phyloP scores from a whole-genome alignment of 2,888 invertebrate genomes.

The Pseudococcus longispinus region DNA sequence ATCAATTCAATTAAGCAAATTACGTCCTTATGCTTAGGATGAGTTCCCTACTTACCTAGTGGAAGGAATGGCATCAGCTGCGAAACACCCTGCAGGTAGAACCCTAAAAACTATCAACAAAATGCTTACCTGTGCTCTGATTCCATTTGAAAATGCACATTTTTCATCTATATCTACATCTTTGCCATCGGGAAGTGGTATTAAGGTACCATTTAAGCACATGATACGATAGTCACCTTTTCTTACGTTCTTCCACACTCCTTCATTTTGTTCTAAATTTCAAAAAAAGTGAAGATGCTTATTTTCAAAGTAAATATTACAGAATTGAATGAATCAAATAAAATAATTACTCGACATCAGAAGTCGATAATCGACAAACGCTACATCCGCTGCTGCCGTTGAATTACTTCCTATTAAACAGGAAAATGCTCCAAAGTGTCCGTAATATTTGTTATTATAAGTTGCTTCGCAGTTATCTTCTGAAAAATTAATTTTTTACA shows the following conservation, averaged over 20 bases:
- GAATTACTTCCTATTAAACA: conserved; percentile 66
- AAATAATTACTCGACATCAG: conserved; percentile 20
- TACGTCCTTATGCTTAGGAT: too few species aligned
- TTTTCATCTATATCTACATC: background rate
- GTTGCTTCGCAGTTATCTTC: conserved; percentile 44
- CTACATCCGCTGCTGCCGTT: conserved; percentile 66
- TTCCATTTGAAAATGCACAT: conserved; percentile 33
- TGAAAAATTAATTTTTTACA: background rate
- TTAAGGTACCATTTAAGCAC: background rate
- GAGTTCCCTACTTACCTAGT: too few species aligned
- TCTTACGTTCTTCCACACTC: background rate
- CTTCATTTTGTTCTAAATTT: conserved; percentile 19
- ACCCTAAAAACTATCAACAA: too few species aligned
- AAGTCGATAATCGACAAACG: conserved; percentile 66
- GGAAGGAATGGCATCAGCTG: too few species aligned
- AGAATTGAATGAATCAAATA: background rate
- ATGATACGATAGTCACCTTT: conserved; percentile 36
- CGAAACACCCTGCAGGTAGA: too few species aligned
- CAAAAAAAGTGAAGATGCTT: background rate
- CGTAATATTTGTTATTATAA: conserved; percentile 43
- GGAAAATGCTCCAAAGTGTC: conserved; percentile 68
- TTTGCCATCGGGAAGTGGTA: background rate
- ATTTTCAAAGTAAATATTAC: background rate
- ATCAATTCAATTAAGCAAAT: too few species aligned
- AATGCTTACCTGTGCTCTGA: conserved; percentile 33